Base-by-base conservation (phyloP, 2,888 invertebrate genomes). In the Balanococcus diminutus region DNA sequence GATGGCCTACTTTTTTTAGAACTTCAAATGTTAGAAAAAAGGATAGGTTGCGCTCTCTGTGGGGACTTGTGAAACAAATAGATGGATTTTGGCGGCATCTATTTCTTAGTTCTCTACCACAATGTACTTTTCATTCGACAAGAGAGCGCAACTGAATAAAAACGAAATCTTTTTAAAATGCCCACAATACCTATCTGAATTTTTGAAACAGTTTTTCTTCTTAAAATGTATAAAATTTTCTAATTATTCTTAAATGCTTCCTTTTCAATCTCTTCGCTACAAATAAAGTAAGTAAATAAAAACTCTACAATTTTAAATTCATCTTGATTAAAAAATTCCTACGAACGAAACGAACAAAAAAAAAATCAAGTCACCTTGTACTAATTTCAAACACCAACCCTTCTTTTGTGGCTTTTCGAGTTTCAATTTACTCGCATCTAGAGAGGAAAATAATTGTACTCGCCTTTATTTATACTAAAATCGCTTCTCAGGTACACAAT, bases 401-500 rank as follows among this genome's bases (percentile, higher is more conserved):
- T 14, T 5, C 19, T 22, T 28, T 31, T 25, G 25, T 16, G 8
- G 19, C 2, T 51, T 22, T 28, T 28, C 46, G 14, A 9, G 14
- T 46, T 67, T 14, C 16, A 67, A 67, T 67, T 28, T 67, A 28
- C 14, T 6, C 67, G 46, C 5, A 4, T 16, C 25, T 28, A 22
- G 25, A 61, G 3, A 28, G 4, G 28, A 67, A 67, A 67, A 67
- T 67, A 67, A 67, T 67, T 67, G 28, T 39, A 36, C 46, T 85
- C 14, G 75, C 85, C 75, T 79, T 79, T 85, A 39, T 75, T 46
- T 28, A 75, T 79, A 31, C 79, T 79, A 46, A 79, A 85, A 85
- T 85, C 85, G 46, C 79, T 84, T 82, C 86, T 85, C 88, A 95
- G 91, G 89, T 94, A 95, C 8, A 92, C 91, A 9, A 92, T 91